Base-by-base conservation (phyloP, 2,888 invertebrate species). In the Nephrotoma appendiculata region DNA sequence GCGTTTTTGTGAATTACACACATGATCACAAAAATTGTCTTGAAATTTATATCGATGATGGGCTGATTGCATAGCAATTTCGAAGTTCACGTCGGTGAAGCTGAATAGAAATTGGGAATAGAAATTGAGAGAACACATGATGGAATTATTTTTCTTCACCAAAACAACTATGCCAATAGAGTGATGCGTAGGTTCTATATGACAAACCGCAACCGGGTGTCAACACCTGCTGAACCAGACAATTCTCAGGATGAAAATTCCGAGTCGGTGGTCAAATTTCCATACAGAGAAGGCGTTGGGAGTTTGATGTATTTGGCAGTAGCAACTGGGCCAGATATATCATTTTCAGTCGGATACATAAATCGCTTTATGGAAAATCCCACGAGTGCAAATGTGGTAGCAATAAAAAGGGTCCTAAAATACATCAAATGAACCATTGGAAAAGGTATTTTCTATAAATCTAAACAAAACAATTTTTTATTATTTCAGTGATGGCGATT, bases 401-500 rank as follows among this genome's bases (percentile, higher is more conserved):
- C 88, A 6, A 85, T 87, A n/a, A 88, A 88, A 48, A 42, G 88
- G 7, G 88, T 88, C 41, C 87, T 88, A n/a, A 87, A 87, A 44
- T 88, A 88, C 52, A 52, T 88, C 0, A 15, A 83, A 83, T 31
- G 83, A 19, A 19, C 19, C 19, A 7, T 19, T 31, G 41, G 9
- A 5, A 31, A 87, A 86, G 15, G 87, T 87, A 1, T 9, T 19
- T 31, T 19, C 1, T 42, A 41, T 12, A 42, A 84, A 83, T 5
- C 83, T 7, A 83, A 83, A 9, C 31, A 41, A 83, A 19, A 88
- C 87, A 71, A 11, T 42, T 6, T 12, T 0, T 83, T 41, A n/a
- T 87, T 88, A 2, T 31, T 88, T 87, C 57, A 87, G 88, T 12
- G 88, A 88, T 86, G 88, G 88, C 6, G 88, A 88, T 87, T 88